Base-by-base conservation (phyloP, 2,113 vertebrate species). In the Bothrops jararaca region DNA sequence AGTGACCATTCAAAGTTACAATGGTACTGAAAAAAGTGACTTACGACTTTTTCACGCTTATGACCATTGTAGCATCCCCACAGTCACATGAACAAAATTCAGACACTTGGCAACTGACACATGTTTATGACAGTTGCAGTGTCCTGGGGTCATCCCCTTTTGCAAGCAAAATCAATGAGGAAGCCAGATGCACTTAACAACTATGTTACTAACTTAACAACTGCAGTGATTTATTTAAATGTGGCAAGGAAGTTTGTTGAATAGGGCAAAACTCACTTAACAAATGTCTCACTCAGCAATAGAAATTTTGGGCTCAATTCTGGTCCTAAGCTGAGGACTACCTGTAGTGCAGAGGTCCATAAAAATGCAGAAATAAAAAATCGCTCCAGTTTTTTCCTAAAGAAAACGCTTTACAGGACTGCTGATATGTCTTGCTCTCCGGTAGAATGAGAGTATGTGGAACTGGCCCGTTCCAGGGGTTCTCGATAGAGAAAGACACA, bases 371-470 rank as follows among this genome's bases (percentile, higher is more conserved):
- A 80, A 56, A 86, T 4, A 74, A 48, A 48, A 50, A 92, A 80
- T 85, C 20, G 58, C 5, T 93, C 58, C 52, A 5, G 54, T 7
- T 50, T 26, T 22, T 22, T 89, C 95, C 1, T 0, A 10, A 89
- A 42, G 57, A 39, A 50, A 5, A 90, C 39, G 89, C 1, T 0
- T 95, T 96, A 98, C n/a, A 98, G 87, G 0, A 95, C 96, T 42
- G 92, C 95, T 39, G 97, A 97, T 86, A 97, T 20, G 26, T 98
- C 98, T 0, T 96, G 95, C 20, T 98, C 98, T 22, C 96, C 96
- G 34, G 97, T 97, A 1, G 98, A 98, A 5, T 95, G 95, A 52
- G 98, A 97, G 24, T 94, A 80, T 3, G 94, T 69, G 24, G 97
- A 98, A 93, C 80, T 97, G 56, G 3, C 87, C 89, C 97, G 95